phyloP scores from a whole-genome alignment of 2,888 invertebrate species.

The Lycaena phlaeas region DNA sequence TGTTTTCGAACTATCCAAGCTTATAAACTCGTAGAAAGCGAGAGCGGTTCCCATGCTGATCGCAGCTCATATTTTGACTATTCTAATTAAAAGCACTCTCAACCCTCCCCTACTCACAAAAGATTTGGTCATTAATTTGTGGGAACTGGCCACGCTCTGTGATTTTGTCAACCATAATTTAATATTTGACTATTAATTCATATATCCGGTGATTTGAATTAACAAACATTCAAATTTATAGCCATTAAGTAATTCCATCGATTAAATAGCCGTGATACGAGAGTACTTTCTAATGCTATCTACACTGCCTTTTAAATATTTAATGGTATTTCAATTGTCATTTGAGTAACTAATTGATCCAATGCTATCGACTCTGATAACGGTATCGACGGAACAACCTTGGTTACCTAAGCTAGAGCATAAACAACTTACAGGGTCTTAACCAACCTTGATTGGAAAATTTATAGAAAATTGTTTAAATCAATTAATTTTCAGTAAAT shows the following conservation, averaged over 20 bases:
- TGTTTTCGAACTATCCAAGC: constrained; percentile 8
- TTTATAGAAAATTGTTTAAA: too few species aligned
- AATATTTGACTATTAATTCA: constrained; percentile 18
- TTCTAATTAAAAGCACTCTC: constrained; percentile 50
- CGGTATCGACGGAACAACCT: constrained; percentile 13
- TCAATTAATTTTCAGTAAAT: too few species aligned
- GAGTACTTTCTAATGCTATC: not conserved
- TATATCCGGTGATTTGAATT: constrained; percentile 15
- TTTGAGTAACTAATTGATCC: constrained; percentile 9
- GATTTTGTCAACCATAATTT: constrained; percentile 16
- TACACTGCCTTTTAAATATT: not conserved
- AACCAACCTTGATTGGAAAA: too few species aligned
- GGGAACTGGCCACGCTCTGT: constrained; percentile 48
- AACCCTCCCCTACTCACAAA: constrained; percentile 38
- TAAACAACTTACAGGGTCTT: not conserved
- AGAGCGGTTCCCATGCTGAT: constrained; percentile 51
- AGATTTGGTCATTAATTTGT: constrained; percentile 50
- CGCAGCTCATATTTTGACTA: constrained; percentile 52
- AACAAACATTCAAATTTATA: not conserved
- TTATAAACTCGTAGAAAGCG: constrained; percentile 34
- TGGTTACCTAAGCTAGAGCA: constrained; percentile 9
- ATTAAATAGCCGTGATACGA: not conserved
- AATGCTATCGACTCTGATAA: constrained; percentile 4
- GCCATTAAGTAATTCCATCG: not conserved
- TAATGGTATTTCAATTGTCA: constrained; percentile 2